Percentiles rank a stretch among this genome's conserved stretches.
phyloP scores from a whole-genome alignment of 2,888 invertebrate species.

The Chaetoderma sp. region DNA sequence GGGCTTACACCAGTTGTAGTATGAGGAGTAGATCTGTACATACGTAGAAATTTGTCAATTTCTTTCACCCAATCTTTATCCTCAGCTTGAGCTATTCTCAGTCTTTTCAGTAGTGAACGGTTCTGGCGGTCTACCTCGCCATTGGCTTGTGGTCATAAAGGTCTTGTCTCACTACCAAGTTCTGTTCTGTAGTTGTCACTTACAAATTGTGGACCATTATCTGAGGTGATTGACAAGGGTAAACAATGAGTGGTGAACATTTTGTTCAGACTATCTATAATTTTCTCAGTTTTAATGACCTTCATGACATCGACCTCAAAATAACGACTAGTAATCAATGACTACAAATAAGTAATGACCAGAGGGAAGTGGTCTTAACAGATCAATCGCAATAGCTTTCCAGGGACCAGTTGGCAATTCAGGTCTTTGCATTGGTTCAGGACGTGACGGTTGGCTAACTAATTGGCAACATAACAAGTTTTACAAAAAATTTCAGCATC shows the following conservation, averaged over 20 bases:
- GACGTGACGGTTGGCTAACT: background rate
- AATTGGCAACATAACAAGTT: slow-evolving; percentile 1
- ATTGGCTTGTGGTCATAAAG: slow-evolving; percentile 36
- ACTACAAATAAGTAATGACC: slow-evolving; percentile 35
- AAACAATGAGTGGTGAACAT: slow-evolving; percentile 31
- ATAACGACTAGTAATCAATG: slow-evolving; percentile 42
- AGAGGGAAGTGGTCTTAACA: slow-evolving; percentile 33
- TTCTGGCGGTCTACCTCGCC: slow-evolving; percentile 41
- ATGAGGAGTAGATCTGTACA: slow-evolving; percentile 37
- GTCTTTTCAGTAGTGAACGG: slow-evolving; percentile 32
- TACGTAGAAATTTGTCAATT: slow-evolving; percentile 13
- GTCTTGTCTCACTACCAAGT: slow-evolving; percentile 22
- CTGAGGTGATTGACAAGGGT: slow-evolving; percentile 29
- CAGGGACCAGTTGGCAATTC: slow-evolving; percentile 34
- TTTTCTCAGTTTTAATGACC: slow-evolving; percentile 27
- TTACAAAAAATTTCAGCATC: background rate
- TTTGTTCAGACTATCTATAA: no score
- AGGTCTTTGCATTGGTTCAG: slow-evolving; percentile 27
- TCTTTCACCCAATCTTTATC: slow-evolving; percentile 23
- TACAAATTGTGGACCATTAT: slow-evolving; percentile 37
- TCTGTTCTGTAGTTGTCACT: slow-evolving; percentile 24
- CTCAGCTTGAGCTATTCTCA: slow-evolving; percentile 33
- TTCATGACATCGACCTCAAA: slow-evolving; percentile 30
- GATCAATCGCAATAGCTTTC: slow-evolving; percentile 37
- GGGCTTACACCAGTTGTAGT: slow-evolving; percentile 32